phyloP scores from a whole-genome alignment of 2,888 invertebrate genomes.

The Drosophila lutescens region DNA sequence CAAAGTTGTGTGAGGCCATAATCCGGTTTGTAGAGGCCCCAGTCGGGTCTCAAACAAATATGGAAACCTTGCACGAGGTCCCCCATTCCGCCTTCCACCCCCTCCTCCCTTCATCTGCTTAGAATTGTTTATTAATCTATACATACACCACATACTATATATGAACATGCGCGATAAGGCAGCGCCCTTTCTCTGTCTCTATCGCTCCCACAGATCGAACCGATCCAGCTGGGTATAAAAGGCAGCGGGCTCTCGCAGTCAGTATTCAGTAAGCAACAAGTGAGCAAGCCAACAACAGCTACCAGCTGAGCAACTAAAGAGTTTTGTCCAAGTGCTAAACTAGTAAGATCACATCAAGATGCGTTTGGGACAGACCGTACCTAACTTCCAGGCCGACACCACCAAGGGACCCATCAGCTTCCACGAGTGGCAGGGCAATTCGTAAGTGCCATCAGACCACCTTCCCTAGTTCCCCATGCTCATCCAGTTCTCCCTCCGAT shows the following conservation, averaged over 20 bases:
- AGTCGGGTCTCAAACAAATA: not conserved
- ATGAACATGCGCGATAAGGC: conserved; percentile 23
- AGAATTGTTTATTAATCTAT: conserved; percentile 22
- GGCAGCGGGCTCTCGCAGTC: conserved; percentile 4
- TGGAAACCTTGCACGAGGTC: conserved; percentile 9
- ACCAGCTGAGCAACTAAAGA: conserved; percentile 1
- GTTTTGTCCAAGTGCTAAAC: conserved; percentile 7
- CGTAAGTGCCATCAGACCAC: conserved; percentile 86
- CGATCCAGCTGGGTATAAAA: conserved; percentile 31
- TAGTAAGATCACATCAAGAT: conserved; percentile 82
- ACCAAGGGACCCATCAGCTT: conserved; percentile 90
- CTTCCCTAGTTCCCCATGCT: not conserved
- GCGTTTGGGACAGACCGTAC: conserved; percentile 90
- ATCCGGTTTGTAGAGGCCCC: conserved; percentile 13
- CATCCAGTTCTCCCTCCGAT: not conserved
- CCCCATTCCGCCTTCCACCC: not conserved
- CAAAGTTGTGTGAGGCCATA: conserved; percentile 9
- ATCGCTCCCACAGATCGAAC: not conserved
- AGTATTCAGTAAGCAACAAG: conserved; percentile 41
- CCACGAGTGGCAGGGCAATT: conserved; percentile 91
- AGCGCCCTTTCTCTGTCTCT: conserved; percentile 24
- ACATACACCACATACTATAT: conserved; percentile 1
- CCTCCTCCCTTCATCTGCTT: not conserved
- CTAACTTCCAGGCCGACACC: conserved; percentile 90
- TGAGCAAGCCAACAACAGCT: conserved; percentile 14